A percentile compares a stretch with the other conserved stretches of the same genome.
phyloP scores from a whole-genome alignment of 2,797 vertebrate species.

The Gobio occitaniae region DNA sequence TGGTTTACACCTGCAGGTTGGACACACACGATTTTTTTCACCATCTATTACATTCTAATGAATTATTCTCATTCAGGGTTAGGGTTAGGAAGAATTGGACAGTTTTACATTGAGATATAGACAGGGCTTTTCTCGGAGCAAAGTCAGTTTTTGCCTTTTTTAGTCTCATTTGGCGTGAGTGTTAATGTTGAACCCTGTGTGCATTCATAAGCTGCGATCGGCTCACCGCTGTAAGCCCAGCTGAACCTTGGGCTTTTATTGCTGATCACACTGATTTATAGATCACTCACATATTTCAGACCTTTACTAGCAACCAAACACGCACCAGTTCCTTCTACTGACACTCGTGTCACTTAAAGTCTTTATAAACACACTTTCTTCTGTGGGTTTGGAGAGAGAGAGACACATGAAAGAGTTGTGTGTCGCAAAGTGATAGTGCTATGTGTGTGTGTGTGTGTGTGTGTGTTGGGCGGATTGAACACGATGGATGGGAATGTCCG shows the following conservation, averaged over 20 bases:
- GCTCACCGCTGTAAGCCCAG: neutral
- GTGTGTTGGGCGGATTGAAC: neutral
- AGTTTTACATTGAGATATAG: neutral
- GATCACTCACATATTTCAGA: neutral
- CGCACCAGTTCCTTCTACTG: neutral
- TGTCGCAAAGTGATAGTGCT: neutral
- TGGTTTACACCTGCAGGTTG: conserved; percentile 30
- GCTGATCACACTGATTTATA: too few species aligned
- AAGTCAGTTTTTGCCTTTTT: neutral
- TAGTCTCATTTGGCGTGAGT: neutral
- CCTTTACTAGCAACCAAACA: neutral
- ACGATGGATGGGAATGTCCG: neutral
- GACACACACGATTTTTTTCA: neutral
- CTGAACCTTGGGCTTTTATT: neutral
- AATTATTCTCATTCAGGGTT: neutral
- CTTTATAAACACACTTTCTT: neutral
- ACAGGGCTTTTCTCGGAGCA: neutral
- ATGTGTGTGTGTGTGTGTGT: neutral
- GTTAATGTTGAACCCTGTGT: neutral
- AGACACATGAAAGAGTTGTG: neutral
- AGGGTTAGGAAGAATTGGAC: too few species aligned
- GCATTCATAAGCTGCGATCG: neutral
- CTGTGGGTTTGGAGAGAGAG: neutral
- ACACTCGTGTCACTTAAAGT: neutral
- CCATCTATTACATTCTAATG: neutral